Conservation (phyloP, 2,113 vertebrate species). For the Colistium nudipinnis region DNA sequence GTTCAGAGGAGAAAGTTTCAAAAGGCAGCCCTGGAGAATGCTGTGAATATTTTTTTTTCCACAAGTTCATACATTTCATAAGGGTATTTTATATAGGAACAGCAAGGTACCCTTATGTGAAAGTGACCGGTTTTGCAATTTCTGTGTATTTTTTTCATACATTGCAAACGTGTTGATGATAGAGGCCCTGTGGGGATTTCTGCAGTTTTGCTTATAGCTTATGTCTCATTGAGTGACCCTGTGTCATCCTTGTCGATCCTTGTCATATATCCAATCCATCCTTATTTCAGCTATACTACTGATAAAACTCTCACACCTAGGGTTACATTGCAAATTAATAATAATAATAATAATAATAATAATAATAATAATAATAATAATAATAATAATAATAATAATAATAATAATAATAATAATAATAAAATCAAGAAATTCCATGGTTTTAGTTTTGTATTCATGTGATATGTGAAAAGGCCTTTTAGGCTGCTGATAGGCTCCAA, state of each 20-base stretch:
- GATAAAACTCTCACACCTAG: too few relatives aligned
- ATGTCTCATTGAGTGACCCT: background rate
- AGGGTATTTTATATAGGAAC: background rate
- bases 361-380: too few relatives aligned
- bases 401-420: too few relatives aligned
- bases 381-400: too few relatives aligned
- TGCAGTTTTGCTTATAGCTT: background rate
- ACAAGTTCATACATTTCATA: background rate
- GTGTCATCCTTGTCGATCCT: background rate
- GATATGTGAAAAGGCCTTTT: background rate
- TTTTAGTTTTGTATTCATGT: too few relatives aligned
- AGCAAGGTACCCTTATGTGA: background rate
- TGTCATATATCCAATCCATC: too few relatives aligned
- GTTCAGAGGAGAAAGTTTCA: constrained; percentile 12
- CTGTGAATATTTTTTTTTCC: background rate
- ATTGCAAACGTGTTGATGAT: background rate
- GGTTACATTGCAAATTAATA: too few relatives aligned
- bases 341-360: too few relatives aligned
- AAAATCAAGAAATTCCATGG: too few relatives aligned
- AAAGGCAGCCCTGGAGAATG: constrained; percentile 2
- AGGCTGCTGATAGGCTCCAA: background rate
- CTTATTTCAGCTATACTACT: too few relatives aligned
- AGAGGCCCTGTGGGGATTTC: background rate
- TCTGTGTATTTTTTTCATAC: background rate
- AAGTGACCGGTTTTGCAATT: background rate